Percentiles rank a stretch among this genome's conserved stretches.
phyloP scores from a whole-genome alignment of 2,888 invertebrate species.

The Vandiemenella viatica region DNA sequence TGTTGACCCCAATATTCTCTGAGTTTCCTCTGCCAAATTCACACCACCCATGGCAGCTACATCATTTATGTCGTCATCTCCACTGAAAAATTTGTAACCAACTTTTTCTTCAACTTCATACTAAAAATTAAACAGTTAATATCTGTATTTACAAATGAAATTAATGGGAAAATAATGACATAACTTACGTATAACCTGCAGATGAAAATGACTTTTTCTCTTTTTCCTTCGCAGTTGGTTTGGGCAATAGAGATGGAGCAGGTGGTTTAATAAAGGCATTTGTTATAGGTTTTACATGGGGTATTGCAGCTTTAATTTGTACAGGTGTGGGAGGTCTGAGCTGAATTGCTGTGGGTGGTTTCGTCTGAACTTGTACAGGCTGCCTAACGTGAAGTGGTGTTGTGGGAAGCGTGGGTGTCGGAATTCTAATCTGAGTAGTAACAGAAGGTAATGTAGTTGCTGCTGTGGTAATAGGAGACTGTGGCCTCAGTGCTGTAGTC shows the following conservation, averaged over 20 bases:
- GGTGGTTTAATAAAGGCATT: conserved; percentile 10
- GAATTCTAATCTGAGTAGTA: conserved; percentile 3
- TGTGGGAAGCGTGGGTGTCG: conserved; percentile 9
- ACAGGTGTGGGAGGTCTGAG: conserved; percentile 4
- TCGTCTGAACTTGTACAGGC: conserved; percentile 10
- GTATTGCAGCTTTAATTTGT: conserved; percentile 8
- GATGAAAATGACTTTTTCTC: conserved; percentile 54
- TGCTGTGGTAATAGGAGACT: conserved; percentile 12
- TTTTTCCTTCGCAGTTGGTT: conserved; percentile 57
- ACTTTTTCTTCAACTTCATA: background rate
- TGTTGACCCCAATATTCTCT: conserved; percentile 80
- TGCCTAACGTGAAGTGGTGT: conserved; percentile 15
- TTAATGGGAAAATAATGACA: background rate
- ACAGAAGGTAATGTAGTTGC: conserved; percentile 5
- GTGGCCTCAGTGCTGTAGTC: conserved; percentile 14
- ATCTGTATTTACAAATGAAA: conserved; percentile 1
- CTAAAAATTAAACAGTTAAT: conserved; percentile 5
- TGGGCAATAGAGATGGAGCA: conserved; percentile 14
- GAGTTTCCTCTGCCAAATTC: conserved; percentile 89
- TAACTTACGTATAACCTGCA: conserved; percentile 33
- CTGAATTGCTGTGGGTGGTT: conserved; percentile 3
- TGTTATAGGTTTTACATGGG: conserved; percentile 6
- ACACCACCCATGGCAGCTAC: conserved; percentile 99
- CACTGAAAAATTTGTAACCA: conserved; percentile 37
- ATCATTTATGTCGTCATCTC: conserved; percentile 95